Percentiles rank a stretch among this genome's conserved stretches.
phyloP scores from a whole-genome alignment of 1,140 invertebrate genomes.

The Papilio glaucus region DNA sequence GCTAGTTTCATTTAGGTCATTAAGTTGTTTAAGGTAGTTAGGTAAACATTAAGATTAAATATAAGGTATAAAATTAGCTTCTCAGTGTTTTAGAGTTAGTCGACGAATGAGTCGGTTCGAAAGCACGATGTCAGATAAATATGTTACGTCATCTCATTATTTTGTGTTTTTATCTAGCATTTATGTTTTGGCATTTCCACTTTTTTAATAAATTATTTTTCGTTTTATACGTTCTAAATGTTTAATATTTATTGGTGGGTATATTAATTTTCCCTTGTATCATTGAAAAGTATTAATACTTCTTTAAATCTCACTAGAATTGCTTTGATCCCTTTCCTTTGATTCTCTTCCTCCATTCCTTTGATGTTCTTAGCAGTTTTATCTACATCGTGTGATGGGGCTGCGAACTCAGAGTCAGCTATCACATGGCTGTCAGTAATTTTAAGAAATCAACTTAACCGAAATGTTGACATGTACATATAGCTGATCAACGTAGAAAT shows the following conservation, averaged over 20 bases:
- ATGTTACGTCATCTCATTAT: conserved; percentile 51
- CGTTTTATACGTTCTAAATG: background rate
- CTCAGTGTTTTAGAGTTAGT: conserved; percentile 83
- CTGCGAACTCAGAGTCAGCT: conserved; percentile 80
- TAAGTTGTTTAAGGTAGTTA: conserved; percentile 68
- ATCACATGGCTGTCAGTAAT: conserved; percentile 83
- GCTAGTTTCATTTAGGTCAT: conserved; percentile 66
- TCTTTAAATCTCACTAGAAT: conserved; percentile 33
- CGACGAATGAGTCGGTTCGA: conserved; percentile 80
- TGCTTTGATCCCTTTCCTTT: conserved; percentile 13
- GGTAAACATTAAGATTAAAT: conserved; percentile 49
- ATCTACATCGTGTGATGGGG: conserved; percentile 72
- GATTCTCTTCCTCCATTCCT: too few species aligned
- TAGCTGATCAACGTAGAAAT: conserved; percentile 80
- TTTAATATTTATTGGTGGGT: background rate
- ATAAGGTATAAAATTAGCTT: conserved; percentile 78
- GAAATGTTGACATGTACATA: conserved; percentile 82
- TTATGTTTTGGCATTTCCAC: conserved; percentile 37
- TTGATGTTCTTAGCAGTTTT: conserved; percentile 55
- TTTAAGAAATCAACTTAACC: conserved; percentile 79
- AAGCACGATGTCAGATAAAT: conserved; percentile 76
- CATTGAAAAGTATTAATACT: background rate
- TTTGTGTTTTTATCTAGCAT: conserved; percentile 36
- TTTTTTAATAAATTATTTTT: conserved; percentile 33
- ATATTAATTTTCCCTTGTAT: background rate